Conservation (phyloP, 2,888 invertebrate species). For the Embidobia sp. region DNA sequence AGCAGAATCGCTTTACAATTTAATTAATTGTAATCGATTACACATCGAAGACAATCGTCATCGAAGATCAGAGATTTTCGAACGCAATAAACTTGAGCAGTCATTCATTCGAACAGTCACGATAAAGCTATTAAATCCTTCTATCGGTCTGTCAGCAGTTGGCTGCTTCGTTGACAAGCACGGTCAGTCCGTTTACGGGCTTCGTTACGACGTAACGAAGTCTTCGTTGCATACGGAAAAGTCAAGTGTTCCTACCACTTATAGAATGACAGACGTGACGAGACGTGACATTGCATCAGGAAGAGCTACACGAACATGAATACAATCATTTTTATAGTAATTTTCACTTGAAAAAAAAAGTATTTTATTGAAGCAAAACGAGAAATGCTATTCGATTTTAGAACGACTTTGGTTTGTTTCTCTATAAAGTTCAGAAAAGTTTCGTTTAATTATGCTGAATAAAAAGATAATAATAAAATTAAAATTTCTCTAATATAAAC, state of each 20-base stretch:
- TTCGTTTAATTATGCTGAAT: too few species aligned
- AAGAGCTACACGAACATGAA: slow-evolving; percentile 39
- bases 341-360: slow-evolving; percentile 31
- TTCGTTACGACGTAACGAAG: slow-evolving; percentile 63
- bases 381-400: too few species aligned
- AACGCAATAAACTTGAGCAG: slow-evolving; percentile 21
- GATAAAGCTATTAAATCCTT: slow-evolving; percentile 63
- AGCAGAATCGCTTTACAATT: too few species aligned
- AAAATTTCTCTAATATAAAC: too few species aligned
- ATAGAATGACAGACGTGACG: slow-evolving; percentile 57
- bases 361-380: slow-evolving; percentile 3
- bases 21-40: too few species aligned
- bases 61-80: slow-evolving; percentile 22
- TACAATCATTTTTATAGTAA: slow-evolving; percentile 31
- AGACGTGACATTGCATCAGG: slow-evolving; percentile 58
- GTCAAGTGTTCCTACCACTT: slow-evolving; percentile 57
- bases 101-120: slow-evolving; percentile 47
- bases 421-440: too few species aligned
- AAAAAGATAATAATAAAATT: too few species aligned
- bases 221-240: slow-evolving; percentile 64
- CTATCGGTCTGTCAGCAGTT: slow-evolving; percentile 61
- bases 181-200: slow-evolving; percentile 64
- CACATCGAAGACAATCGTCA: too few species aligned
- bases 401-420: too few species aligned
- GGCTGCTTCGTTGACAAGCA: slow-evolving; percentile 62